phyloP scores from a whole-genome alignment of 2,797 vertebrate species.

The Pipistrellus pipistrellus region DNA sequence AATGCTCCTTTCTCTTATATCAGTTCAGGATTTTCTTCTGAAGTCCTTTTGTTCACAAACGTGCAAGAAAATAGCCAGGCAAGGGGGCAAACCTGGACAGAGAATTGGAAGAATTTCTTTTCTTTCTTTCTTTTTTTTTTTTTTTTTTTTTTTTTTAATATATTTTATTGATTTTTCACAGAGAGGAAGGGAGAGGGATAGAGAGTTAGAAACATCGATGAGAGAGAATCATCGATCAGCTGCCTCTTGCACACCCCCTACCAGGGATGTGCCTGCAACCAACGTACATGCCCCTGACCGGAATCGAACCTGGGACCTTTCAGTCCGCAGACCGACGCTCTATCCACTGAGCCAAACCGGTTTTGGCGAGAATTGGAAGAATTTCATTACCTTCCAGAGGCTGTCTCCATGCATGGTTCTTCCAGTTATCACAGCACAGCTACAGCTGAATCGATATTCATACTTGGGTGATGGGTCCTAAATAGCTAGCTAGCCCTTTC shows the following conservation, averaged over 20 bases:
- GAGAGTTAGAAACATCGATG: no score
- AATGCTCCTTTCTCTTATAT: constrained; percentile 12
- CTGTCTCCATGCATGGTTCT: neutral
- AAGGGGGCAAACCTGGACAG: neutral
- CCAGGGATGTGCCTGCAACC: no score
- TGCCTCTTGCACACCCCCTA: no score
- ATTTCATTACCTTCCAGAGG: neutral
- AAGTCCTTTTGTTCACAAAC: constrained; percentile 51
- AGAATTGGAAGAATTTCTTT: neutral
- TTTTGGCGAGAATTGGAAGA: neutral
- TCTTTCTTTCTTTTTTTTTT: no score
- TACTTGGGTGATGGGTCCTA: neutral
- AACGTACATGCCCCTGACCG: no score
- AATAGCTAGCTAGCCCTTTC: neutral
- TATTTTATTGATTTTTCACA: no score
- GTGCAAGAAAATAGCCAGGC: neutral
- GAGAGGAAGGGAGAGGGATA: no score
- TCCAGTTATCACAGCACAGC: neutral
- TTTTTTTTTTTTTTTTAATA: no score
- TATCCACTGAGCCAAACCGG: no score
- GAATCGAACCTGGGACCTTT: no score
- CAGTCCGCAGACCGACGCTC: no score
- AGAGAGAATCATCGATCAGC: no score
- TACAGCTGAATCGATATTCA: neutral
- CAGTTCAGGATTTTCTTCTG: neutral